These are phyloP conservation scores for Chloroclysta siterata DNA, from an alignment of 2,888 invertebrate genomes.

Conservation along the genomic window DNA sequence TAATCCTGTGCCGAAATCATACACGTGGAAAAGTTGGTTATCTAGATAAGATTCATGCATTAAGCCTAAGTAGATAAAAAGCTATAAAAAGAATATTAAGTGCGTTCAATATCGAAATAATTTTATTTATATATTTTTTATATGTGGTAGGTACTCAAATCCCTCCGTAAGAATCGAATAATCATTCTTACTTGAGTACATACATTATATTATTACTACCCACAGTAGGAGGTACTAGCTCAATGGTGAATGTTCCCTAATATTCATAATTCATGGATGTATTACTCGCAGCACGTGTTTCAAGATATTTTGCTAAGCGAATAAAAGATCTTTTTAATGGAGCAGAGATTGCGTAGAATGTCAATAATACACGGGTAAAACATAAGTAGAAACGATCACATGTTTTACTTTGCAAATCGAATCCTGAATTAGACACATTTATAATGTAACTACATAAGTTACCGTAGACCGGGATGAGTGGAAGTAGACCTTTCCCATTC, in stretches of 20 bases:
- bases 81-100: not conserved
- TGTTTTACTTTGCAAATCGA: too few species aligned
- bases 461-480: too few species aligned
- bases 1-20: not conserved
- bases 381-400: too few species aligned
- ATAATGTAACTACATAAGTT: too few species aligned
- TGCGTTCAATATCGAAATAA: not conserved
- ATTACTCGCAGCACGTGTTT: constrained; percentile 36
- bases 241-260: not conserved
- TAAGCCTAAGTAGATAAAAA: not conserved
- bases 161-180: not conserved
- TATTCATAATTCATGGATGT: constrained; percentile 16
- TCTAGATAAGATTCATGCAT: constrained; percentile 1
- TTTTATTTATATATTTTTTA: too few species aligned
- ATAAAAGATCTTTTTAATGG: constrained; percentile 15
- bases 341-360: constrained; percentile 16
- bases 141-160: too few species aligned
- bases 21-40: not conserved
- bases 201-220: too few species aligned
- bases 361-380: not conserved
- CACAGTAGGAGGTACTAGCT: too few species aligned
- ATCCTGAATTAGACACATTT: too few species aligned
- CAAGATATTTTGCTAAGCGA: constrained; percentile 24
- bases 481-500: too few species aligned
- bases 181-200: not conserved